Conservation (phyloP, 2,797 vertebrate species). For the Gastrophryne carolinensis region DNA sequence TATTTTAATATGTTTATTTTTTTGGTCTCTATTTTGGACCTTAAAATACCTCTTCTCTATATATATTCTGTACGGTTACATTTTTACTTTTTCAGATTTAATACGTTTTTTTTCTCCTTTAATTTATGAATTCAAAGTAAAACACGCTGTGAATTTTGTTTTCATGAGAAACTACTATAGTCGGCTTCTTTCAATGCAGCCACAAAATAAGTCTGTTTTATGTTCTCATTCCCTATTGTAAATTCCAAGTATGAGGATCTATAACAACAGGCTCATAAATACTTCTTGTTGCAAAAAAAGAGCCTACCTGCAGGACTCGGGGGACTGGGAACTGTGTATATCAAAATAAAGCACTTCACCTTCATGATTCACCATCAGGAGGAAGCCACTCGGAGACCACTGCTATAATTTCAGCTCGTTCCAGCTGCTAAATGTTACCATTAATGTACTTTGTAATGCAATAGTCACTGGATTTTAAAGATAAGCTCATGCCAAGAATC, state of each 20-base stretch:
- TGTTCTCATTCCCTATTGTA: conserved; percentile 41
- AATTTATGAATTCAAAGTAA: not conserved
- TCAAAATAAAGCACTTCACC: conserved; percentile 33
- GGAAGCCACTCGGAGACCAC: conserved; percentile 10
- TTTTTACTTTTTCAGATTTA: too few relatives aligned
- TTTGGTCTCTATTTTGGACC: too few relatives aligned
- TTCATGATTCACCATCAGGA: conserved; percentile 37
- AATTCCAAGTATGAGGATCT: conserved; percentile 38
- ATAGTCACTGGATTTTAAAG: not conserved
- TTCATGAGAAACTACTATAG: conserved; percentile 10
- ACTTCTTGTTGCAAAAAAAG: conserved; percentile 24
- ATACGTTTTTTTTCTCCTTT: not conserved
- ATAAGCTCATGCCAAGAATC: not conserved
- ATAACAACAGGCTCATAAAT: conserved; percentile 42
- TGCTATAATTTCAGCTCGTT: conserved; percentile 15
- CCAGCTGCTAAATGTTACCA: not conserved
- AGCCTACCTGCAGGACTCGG: conserved; percentile 18
- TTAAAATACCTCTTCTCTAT: too few relatives aligned
- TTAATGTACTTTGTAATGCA: not conserved
- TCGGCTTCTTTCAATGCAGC: conserved; percentile 16
- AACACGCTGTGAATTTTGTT: not conserved
- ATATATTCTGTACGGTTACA: too few relatives aligned
- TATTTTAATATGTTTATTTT: too few relatives aligned
- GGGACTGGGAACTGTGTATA: conserved; percentile 31
- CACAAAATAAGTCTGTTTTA: conserved; percentile 41